Base-by-base conservation (phyloP, 2,113 vertebrate genomes). In the Barnardius zonarius region DNA sequence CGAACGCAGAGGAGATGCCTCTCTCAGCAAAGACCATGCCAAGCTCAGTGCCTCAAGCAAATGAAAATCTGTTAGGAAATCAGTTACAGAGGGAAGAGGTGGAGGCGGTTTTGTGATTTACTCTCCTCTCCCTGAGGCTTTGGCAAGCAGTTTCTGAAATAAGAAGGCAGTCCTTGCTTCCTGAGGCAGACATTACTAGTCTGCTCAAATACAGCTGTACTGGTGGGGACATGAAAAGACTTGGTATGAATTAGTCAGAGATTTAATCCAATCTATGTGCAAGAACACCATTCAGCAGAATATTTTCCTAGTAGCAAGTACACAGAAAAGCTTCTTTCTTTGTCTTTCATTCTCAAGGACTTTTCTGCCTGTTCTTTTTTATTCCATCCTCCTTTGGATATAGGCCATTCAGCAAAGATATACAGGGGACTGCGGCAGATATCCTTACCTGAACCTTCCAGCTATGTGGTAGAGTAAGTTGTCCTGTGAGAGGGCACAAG, bases 251-350 rank as follows among this genome's bases (percentile, higher is more conserved):
- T 91, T 88, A 93, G 80, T 95, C 92, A 96, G 79, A 97, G 76
- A 86, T 76, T 87, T 92, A 92, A 95, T 69, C 74, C 93, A 82
- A 79, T 41, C 37, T 76, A 72, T 92, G 44, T 15, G 83, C n/a
- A 82, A 91, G 72, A 83, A 84, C 82, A 81, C 54, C 86, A 95
- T 68, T 95, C 67, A 95, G 95, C 95, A 96, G 73, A 93, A 85
- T 69, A 78, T 76, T 70, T 62, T 88, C 86, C 90, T 79, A 59
- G 77, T 8, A 79, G 48, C 0, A 0, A 93, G 92, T 69, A 76
- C 41, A 82, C 31, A 92, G 25, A 88, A 92, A 88, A 92, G 57
- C 62, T 83, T 67, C 28, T 83, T 68, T 72, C 80, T 63, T 33
- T 69, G 92, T 28, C 62, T 92, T 91, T 93, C 83, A 92, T 68